Percentiles rank a stretch among this genome's conserved stretches.
Conservation (phyloP, 2,797 vertebrate genomes). For the Muscicapa striata region DNA sequence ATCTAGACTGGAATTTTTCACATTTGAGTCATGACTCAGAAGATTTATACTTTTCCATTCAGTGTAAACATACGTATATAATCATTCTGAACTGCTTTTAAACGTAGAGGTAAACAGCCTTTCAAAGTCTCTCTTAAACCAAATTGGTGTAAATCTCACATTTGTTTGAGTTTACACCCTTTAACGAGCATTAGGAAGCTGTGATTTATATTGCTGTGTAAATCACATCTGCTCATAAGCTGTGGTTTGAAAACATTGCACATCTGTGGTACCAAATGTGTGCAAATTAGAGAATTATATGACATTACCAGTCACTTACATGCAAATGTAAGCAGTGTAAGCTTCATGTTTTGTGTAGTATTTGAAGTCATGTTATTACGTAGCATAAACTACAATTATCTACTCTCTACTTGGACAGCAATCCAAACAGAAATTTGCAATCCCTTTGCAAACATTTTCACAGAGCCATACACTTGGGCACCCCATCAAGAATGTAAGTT, state of each 20-base stretch:
- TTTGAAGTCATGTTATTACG: constrained; percentile 22
- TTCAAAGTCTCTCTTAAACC: constrained; percentile 12
- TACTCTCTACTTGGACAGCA: neutral
- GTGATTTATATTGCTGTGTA: constrained; percentile 51
- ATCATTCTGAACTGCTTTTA: neutral
- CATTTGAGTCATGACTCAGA: neutral
- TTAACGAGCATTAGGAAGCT: constrained; percentile 34
- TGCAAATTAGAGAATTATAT: constrained; percentile 59
- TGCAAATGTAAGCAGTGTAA: constrained; percentile 39
- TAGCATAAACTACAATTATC: constrained; percentile 32
- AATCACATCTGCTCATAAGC: constrained; percentile 59
- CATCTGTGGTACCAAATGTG: constrained; percentile 47
- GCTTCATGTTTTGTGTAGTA: constrained; percentile 2
- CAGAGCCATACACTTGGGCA: neutral
- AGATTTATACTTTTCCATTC: neutral
- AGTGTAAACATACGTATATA: neutral
- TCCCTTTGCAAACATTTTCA: constrained; percentile 23
- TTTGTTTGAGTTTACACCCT: constrained; percentile 44
- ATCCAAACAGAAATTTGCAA: constrained; percentile 19
- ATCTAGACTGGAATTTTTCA: neutral
- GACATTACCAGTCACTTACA: constrained; percentile 55
- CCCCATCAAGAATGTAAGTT: neutral
- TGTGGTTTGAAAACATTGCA: constrained; percentile 53
- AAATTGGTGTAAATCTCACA: constrained; percentile 17
- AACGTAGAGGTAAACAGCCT: neutral